Evolutionary conservation across 1,140 invertebrate species (phyloP), one percentile per base, ranked within the genome.

Genomic region (Glossosoma conforme): DNA sequence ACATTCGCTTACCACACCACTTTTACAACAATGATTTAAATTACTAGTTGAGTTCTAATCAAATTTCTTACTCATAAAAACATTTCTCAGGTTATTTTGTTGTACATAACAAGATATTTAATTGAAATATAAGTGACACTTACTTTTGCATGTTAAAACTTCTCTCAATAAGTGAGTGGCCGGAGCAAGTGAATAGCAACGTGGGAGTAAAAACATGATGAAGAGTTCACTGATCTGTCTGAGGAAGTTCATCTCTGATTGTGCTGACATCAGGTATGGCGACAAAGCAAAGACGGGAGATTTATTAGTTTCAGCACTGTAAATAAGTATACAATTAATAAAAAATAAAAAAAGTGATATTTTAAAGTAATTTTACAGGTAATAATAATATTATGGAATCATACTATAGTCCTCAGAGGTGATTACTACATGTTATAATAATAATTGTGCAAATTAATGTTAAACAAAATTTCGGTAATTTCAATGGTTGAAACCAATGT

Each of bases 81-180:
- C n/a, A n/a, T n/a, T n/a, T n/a, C n/a, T n/a, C n/a, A n/a, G n/a
- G n/a, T n/a, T n/a, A n/a, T n/a, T n/a, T n/a, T n/a, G n/a, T n/a
- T n/a, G n/a, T n/a, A n/a, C n/a, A n/a, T n/a, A n/a, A n/a, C n/a
- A 24, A 62, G 8, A 46, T 35, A 46, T 3, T 8, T 19, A 44
- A 52, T 21, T 13, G 6, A 51, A 11, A 40, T 14, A 41, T 17
- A 25, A 37, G n/a, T 33, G 43, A 4, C 21, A 13, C 66, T 74
- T 73, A 92, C 91, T 84, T 80, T 87, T 86, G 60, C 83, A 89
- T 28, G 88, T 82, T 30, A 94, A 65, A 46, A 93, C 79, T 76
- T 94, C 91, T 57, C 87, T 77, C 22, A 95, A 65, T 44, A 94
- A 72, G 70, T 85, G 84, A 57, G 87, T 84, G 1, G 87, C 70